These are phyloP conservation scores for Callocephalon fimbriatum DNA, from an alignment of 2,113 vertebrate genomes.

Conservation along the genomic window DNA sequence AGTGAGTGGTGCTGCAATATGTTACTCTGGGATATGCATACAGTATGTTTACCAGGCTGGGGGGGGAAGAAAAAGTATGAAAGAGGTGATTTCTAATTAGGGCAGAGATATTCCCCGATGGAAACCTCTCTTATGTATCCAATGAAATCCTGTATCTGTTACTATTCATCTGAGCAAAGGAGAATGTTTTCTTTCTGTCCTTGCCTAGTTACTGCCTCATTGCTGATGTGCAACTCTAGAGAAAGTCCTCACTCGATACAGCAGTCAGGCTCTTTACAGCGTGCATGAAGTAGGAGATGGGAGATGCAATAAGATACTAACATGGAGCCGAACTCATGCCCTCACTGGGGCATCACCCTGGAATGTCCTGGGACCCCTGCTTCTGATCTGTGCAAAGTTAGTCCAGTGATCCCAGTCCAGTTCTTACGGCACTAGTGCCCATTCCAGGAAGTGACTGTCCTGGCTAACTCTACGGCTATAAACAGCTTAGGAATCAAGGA, in stretches of 20 bases:
- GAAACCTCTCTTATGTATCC: neutral
- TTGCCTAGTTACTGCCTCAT: neutral
- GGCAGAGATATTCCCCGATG: neutral
- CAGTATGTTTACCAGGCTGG: no score
- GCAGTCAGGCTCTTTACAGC: neutral
- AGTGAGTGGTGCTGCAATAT: neutral
- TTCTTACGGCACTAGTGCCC: neutral
- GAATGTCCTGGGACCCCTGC: neutral
- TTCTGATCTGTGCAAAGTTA: neutral
- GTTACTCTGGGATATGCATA: neutral
- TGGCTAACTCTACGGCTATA: neutral
- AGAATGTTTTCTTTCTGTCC: neutral
- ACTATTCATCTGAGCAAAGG: neutral
- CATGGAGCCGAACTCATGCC: neutral
- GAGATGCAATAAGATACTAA: neutral
- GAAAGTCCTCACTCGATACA: neutral
- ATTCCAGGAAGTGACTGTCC: neutral
- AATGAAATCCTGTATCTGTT: neutral
- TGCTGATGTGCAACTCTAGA: neutral
- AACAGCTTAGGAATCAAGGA: neutral
- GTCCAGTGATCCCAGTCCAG: neutral
- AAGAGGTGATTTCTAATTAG: neutral
- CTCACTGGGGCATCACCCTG: neutral
- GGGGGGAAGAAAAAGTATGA: neutral
- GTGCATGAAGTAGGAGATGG: neutral